Conservation (phyloP, 2,888 invertebrate species). For the Dasysyrphus albostriatus region DNA sequence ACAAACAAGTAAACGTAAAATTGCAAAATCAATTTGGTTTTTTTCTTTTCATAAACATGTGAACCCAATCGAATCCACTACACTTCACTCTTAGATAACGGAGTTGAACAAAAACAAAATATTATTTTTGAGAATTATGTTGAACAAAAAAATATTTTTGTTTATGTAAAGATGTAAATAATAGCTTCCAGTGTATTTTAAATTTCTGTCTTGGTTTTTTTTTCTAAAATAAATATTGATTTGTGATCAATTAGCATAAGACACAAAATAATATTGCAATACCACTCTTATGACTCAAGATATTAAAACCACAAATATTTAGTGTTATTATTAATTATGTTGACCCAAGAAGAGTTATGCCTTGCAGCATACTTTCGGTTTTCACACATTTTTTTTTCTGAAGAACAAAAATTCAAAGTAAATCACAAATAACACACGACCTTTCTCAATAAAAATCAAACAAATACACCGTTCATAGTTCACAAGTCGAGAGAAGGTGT, state of each 20-base stretch:
- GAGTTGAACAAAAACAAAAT: background rate
- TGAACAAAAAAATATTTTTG: background rate
- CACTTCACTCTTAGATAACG: conserved; percentile 29
- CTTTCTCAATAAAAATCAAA: conserved; percentile 28
- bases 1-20: conserved; percentile 25
- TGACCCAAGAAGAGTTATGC: background rate
- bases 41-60: conserved; percentile 11
- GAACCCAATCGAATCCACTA: conserved; percentile 18
- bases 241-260: conserved; percentile 25
- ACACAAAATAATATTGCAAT: conserved; percentile 14
- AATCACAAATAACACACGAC: conserved; percentile 21
- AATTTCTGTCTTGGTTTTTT: background rate
- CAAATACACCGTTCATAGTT: background rate
- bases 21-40: conserved; percentile 22
- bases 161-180: conserved; percentile 23
- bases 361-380: conserved; percentile 20
- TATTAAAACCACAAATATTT: conserved; percentile 1
- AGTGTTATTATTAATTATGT: conserved; percentile 5
- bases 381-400: conserved; percentile 8
- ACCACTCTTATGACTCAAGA: background rate
- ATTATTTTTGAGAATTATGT: background rate
- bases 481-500: background rate
- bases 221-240: background rate
- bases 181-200: background rate
- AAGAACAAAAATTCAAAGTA: background rate